Percentiles rank a stretch among this genome's conserved stretches.
These are phyloP conservation scores for Brachionus calyciflorus DNA, from an alignment of 1,140 invertebrate genomes.

Conservation along the genomic window DNA sequence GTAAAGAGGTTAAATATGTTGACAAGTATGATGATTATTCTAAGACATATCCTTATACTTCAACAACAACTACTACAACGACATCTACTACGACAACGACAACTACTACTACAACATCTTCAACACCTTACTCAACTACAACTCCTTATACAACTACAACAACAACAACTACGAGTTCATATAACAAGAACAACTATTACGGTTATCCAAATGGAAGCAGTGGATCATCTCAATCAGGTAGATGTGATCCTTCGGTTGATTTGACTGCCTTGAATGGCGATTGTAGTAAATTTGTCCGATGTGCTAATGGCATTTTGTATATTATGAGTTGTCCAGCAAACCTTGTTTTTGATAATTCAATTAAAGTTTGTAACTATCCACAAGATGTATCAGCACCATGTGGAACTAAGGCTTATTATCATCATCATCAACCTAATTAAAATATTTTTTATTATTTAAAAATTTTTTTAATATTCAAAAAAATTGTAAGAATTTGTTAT, in stretches of 20 bases:
- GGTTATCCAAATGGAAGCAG: too few species aligned
- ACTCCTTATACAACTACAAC: too few species aligned
- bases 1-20: background rate
- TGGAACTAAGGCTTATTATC: too few species aligned
- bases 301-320: slow-evolving; percentile 16
- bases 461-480: too few species aligned
- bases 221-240: background rate
- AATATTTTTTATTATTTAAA: too few species aligned
- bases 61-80: background rate
- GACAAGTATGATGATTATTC: background rate
- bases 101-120: background rate
- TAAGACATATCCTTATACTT: background rate
- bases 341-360: slow-evolving; percentile 6
- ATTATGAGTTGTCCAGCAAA: slow-evolving; percentile 22
- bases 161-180: too few species aligned
- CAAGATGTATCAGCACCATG: background rate
- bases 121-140: background rate
- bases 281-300: slow-evolving; percentile 24
- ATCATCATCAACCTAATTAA: too few species aligned
- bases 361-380: slow-evolving; percentile 41
- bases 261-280: slow-evolving; percentile 11
- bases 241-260: slow-evolving; percentile 13
- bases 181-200: too few species aligned
- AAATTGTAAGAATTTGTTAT: too few species aligned
- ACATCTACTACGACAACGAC: background rate